A percentile compares a stretch with the other conserved stretches of the same genome.
Evolutionary conservation across 2,113 vertebrate species (phyloP).

Genomic region (Thalassoma bifasciatum): DNA sequence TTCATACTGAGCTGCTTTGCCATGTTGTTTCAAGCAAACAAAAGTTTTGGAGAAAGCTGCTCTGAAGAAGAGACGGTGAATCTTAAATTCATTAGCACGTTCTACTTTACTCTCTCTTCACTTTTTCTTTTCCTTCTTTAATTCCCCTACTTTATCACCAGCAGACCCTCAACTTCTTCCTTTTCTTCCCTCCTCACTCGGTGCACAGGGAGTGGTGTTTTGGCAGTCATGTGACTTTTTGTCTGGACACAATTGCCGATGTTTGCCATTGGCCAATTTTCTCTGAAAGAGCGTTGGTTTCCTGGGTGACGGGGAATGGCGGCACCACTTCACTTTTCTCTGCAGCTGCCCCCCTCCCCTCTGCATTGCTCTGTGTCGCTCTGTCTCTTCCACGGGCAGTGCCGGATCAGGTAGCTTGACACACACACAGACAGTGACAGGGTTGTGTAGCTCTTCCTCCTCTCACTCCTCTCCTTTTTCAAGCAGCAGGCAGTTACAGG

Average conservation of each 20-base stretch:
- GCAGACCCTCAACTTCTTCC: conserved; percentile 28
- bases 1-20: conserved; percentile 22
- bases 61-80: conserved; percentile 4
- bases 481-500: conserved; percentile 37
- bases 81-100: not conserved
- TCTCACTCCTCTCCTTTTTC: conserved; percentile 59
- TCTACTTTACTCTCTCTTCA: conserved; percentile 1
- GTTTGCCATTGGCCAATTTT: conserved; percentile 82
- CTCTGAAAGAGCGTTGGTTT: conserved; percentile 86
- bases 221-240: conserved; percentile 84
- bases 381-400: conserved; percentile 56
- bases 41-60: conserved; percentile 5
- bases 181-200: conserved; percentile 31
- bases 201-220: conserved; percentile 72
- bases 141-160: conserved; percentile 5
- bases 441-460: conserved; percentile 53
- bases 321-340: conserved; percentile 81
- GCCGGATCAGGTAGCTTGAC: conserved; percentile 68
- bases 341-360: conserved; percentile 52
- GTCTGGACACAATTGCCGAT: conserved; percentile 81
- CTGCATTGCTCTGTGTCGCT: conserved; percentile 34
- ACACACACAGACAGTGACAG: conserved; percentile 45
- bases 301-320: conserved; percentile 83
- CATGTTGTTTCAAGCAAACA: conserved; percentile 23
- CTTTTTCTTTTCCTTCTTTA: conserved; percentile 5